Percentiles rank a stretch among this genome's conserved stretches.
Conservation (phyloP, 2,113 vertebrate genomes). For the Columba livia region DNA sequence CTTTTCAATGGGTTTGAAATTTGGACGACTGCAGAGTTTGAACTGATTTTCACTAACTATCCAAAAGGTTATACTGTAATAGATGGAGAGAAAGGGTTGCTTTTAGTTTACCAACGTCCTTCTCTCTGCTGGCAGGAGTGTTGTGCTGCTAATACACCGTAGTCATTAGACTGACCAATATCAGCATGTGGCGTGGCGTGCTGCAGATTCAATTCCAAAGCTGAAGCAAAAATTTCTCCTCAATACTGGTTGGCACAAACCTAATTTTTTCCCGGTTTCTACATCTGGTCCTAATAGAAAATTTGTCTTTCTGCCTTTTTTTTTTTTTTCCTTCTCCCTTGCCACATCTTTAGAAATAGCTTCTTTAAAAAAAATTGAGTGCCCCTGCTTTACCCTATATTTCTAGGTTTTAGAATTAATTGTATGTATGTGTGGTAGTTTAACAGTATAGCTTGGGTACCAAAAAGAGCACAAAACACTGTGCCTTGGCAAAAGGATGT, state of each 20-base stretch:
- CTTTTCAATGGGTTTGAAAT: constrained; percentile 47
- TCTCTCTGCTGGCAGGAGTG: background rate
- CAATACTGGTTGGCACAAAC: constrained; percentile 33
- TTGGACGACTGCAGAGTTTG: constrained; percentile 28
- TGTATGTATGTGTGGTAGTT: background rate
- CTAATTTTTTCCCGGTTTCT: background rate
- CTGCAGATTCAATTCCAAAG: background rate
- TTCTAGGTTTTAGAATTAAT: background rate
- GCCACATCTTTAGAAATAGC: constrained; percentile 3
- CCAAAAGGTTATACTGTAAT: background rate
- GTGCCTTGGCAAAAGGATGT: background rate
- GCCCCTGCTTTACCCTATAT: background rate
- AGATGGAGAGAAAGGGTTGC: background rate
- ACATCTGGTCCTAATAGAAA: constrained; percentile 60
- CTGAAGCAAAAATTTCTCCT: constrained; percentile 9
- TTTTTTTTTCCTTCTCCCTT: background rate
- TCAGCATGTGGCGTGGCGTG: background rate
- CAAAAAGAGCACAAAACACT: background rate
- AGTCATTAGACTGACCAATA: background rate
- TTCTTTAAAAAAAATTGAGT: background rate
- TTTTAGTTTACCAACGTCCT: constrained; percentile 22
- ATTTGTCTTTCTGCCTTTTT: background rate
- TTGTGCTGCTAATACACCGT: background rate
- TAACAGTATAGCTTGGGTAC: background rate
- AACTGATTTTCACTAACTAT: constrained; percentile 21